Conservation (phyloP, 2,888 invertebrate species). For the Cantharis nigra region DNA sequence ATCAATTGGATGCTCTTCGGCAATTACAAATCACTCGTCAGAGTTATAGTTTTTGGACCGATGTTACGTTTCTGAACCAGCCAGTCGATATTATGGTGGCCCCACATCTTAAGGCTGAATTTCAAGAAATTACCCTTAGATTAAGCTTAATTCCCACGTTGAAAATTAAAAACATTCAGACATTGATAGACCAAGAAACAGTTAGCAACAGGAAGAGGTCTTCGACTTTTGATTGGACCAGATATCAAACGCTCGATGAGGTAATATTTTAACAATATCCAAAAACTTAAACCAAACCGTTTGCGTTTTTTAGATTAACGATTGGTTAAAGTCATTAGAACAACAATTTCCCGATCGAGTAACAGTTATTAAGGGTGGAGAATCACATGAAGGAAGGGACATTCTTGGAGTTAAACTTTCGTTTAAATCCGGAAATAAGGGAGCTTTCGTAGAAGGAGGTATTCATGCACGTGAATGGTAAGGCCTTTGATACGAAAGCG, state of each 20-base stretch:
- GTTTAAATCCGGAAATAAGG: constrained; percentile 55
- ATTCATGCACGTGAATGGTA: constrained; percentile 54
- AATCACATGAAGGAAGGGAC: constrained; percentile 62
- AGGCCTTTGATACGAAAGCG: neutral
- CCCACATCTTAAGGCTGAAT: constrained; percentile 57
- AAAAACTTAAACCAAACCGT: neutral
- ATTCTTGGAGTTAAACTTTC: constrained; percentile 62
- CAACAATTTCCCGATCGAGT: constrained; percentile 58
- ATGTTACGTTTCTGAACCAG: constrained; percentile 45
- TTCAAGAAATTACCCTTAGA: constrained; percentile 54
- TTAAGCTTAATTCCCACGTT: constrained; percentile 54
- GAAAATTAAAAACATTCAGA: constrained; percentile 65
- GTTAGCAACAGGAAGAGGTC: constrained; percentile 31
- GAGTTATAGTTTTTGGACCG: constrained; percentile 54
- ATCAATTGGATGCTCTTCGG: neutral
- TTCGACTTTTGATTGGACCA: constrained; percentile 61
- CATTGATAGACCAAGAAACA: constrained; percentile 54
- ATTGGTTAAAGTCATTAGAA: constrained; percentile 61
- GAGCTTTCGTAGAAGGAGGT: constrained; percentile 69
- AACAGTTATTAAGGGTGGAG: constrained; percentile 57
- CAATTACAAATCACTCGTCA: neutral
- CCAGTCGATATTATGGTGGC: constrained; percentile 65
- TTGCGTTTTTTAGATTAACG: neutral
- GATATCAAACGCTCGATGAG: constrained; percentile 63
- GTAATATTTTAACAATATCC: constrained; percentile 37